Percentiles rank a stretch among this genome's conserved stretches.
Evolutionary conservation across 2,888 invertebrate species (phyloP).

Genomic region (Nemotelus pantherinus): DNA sequence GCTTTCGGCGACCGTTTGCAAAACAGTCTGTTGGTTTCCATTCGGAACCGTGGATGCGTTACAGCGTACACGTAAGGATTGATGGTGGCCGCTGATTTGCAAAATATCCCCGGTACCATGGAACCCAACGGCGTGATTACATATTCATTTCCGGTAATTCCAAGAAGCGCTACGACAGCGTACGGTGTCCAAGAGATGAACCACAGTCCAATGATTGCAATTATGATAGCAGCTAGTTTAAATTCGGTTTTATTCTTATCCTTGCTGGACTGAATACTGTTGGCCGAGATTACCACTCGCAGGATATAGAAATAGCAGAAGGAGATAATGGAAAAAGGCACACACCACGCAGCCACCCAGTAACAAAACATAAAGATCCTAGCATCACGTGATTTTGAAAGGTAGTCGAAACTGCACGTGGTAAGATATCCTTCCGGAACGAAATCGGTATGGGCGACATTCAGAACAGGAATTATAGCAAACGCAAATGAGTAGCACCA

Average conservation of each 20-base stretch:
- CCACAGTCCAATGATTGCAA: slow-evolving; percentile 77
- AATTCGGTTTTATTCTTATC: slow-evolving; percentile 77
- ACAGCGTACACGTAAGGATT: slow-evolving; percentile 84
- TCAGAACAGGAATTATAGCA: slow-evolving; percentile 73
- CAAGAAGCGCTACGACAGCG: slow-evolving; percentile 77
- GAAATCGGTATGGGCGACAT: slow-evolving; percentile 78
- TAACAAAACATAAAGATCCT: slow-evolving; percentile 78
- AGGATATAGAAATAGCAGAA: slow-evolving; percentile 80
- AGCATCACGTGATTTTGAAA: slow-evolving; percentile 71
- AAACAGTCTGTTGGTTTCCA: slow-evolving; percentile 65
- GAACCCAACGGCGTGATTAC: slow-evolving; percentile 75
- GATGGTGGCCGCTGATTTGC: slow-evolving; percentile 82
- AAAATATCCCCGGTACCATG: slow-evolving; percentile 82
- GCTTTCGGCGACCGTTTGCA: slow-evolving; percentile 53
- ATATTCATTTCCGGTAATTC: slow-evolving; percentile 73
- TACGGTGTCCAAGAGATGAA: slow-evolving; percentile 87
- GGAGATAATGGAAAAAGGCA: slow-evolving; percentile 76
- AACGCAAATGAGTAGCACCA: slow-evolving; percentile 81
- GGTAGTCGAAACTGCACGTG: slow-evolving; percentile 87
- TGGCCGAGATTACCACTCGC: slow-evolving; percentile 69
- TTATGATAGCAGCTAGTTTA: slow-evolving; percentile 74
- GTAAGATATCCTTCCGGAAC: slow-evolving; percentile 86
- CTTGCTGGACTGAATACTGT: slow-evolving; percentile 69
- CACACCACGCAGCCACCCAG: slow-evolving; percentile 79
- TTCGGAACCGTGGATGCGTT: slow-evolving; percentile 80